Evolutionary conservation across 2,797 vertebrate genomes (phyloP).

Genomic region (Urosaurus nigricauda): DNA sequence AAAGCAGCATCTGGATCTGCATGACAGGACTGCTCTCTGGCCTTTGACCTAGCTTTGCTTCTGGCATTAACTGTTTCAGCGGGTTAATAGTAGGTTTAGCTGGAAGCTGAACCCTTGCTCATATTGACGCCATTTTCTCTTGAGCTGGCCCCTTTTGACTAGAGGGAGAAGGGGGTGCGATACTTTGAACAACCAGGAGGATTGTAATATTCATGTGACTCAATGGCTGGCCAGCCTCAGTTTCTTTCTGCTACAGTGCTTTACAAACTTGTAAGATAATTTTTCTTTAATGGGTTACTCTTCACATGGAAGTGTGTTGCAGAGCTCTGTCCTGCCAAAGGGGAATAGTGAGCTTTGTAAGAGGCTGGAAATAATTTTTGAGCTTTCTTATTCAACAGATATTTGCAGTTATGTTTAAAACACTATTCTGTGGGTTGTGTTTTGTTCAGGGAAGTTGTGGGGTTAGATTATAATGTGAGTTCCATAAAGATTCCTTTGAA

Average conservation of each 20-base stretch:
- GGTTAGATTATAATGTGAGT: background rate
- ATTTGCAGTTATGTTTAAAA: background rate
- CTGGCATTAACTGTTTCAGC: slow-evolving; percentile 48
- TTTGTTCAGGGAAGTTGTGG: background rate
- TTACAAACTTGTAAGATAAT: slow-evolving; percentile 27
- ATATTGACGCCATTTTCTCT: slow-evolving; percentile 68
- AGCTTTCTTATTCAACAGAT: background rate
- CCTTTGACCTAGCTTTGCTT: slow-evolving; percentile 42
- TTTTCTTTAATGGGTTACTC: slow-evolving; percentile 1
- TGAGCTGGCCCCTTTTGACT: slow-evolving; percentile 59
- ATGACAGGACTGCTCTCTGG: slow-evolving; percentile 25
- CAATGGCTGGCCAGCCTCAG: slow-evolving; percentile 63
- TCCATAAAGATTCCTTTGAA: background rate
- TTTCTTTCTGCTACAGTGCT: slow-evolving; percentile 55
- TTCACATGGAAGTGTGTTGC: background rate
- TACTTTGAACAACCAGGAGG: slow-evolving; percentile 22
- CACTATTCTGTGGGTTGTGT: background rate
- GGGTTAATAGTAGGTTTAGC: slow-evolving; percentile 53
- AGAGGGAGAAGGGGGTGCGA: background rate
- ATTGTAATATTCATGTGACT: slow-evolving; percentile 67
- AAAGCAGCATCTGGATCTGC: slow-evolving; percentile 40
- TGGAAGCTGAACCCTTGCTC: slow-evolving; percentile 63
- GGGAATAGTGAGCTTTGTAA: background rate
- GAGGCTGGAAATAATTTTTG: background rate
- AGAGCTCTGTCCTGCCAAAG: background rate